phyloP scores from a whole-genome alignment of 2,888 invertebrate genomes.

The Lasiommata megera region DNA sequence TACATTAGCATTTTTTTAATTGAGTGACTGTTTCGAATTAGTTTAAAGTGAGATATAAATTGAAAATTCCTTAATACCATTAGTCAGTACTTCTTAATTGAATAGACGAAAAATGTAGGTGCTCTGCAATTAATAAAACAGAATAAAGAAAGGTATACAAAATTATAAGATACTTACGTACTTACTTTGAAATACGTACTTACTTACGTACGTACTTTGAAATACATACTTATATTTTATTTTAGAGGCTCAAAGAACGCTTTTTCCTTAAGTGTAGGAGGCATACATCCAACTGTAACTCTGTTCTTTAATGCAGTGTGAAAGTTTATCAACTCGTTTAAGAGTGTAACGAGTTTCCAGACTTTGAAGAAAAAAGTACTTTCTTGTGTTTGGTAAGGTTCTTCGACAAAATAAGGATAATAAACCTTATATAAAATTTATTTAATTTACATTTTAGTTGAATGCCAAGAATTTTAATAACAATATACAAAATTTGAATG shows the following conservation, averaged over 20 bases:
- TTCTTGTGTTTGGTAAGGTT: neutral
- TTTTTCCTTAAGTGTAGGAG: neutral
- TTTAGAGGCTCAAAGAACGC: neutral
- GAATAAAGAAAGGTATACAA: too few species aligned
- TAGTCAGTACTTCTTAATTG: too few species aligned
- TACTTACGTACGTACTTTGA: too few species aligned
- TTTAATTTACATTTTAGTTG: too few species aligned
- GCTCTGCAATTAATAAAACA: too few species aligned
- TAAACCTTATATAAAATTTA: too few species aligned
- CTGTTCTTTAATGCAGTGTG: neutral
- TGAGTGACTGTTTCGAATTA: neutral
- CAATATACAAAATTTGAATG: too few species aligned
- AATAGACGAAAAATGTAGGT: too few species aligned
- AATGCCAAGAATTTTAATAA: too few species aligned
- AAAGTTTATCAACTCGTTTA: slow-evolving; percentile 12
- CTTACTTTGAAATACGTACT: too few species aligned
- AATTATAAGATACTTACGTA: too few species aligned
- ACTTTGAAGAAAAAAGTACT: slow-evolving; percentile 1
- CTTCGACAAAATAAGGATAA: too few species aligned
- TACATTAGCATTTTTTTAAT: neutral
- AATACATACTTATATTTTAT: neutral
- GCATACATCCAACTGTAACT: neutral
- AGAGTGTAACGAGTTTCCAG: slow-evolving; percentile 10
- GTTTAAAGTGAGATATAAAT: neutral
- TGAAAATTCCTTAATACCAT: neutral